These are phyloP conservation scores for Eristalis tenax DNA, from an alignment of 2,888 invertebrate species.

Conservation along the genomic window DNA sequence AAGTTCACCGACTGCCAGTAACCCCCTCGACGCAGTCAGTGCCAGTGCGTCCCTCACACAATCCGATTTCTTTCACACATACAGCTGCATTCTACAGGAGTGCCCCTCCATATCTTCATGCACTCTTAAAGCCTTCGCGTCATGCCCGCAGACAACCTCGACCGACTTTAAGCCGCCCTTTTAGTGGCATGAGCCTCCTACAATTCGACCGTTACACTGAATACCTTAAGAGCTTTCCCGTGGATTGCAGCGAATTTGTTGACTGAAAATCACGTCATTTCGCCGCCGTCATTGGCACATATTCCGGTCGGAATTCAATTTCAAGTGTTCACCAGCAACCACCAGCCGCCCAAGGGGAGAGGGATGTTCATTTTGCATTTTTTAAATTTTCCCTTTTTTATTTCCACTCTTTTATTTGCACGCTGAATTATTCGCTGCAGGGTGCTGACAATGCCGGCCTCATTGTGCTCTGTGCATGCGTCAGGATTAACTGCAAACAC, in stretches of 20 bases:
- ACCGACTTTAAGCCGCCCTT: too few relatives aligned
- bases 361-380: conserved; percentile 50
- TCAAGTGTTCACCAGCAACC: background rate
- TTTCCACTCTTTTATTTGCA: background rate
- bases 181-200: too few relatives aligned
- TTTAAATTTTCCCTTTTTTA: background rate
- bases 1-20: too few relatives aligned
- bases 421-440: background rate
- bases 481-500: background rate
- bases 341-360: conserved; percentile 44
- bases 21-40: too few relatives aligned
- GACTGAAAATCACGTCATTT: background rate
- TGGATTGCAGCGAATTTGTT: background rate
- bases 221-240: too few relatives aligned
- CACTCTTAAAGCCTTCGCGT: too few relatives aligned
- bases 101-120: too few relatives aligned
- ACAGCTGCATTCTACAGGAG: too few relatives aligned
- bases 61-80: too few relatives aligned
- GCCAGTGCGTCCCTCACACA: too few relatives aligned
- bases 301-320: conserved; percentile 2
- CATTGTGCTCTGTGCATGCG: background rate
- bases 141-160: too few relatives aligned
- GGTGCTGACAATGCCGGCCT: background rate
- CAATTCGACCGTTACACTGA: too few relatives aligned
- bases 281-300: background rate